Evolutionary conservation across 2,113 vertebrate species (phyloP), one percentile per base, ranked within the genome.

Genomic region (Clarias magur): DNA sequence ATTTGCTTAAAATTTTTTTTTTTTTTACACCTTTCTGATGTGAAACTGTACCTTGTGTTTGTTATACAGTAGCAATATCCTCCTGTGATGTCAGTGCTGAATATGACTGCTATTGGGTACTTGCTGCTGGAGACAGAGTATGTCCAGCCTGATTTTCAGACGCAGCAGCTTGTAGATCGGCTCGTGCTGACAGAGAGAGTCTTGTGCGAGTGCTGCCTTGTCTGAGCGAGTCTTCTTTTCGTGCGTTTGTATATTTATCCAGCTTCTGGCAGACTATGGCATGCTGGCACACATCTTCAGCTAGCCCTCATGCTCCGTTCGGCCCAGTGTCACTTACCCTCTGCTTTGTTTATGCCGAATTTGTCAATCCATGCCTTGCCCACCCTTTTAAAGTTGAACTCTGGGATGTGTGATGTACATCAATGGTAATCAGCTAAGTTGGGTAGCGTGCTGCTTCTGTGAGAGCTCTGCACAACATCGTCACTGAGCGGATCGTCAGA

Each of bases 401-500:
- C 73, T 0, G 60, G 78, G 91, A 92, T 75, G 91, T 91, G 92
- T 95, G 94, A 96, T 94, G 93, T 92, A 92, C 94, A 95, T 93
- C 90, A 89, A 90, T 89, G 91, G 92, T 95, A 95, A 95, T 96
- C 95, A 92, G 90, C 95, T 94, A 95, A 94, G 93, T 95, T 96
- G 93, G 93, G 91, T 92, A 92, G 91, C 92, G 90, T 93, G 92
- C 91, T 93, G 92, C 92, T 93, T 91, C 90, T 92, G 93, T 92
- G 93, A 94, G 92, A 92, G 78, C 88, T 91, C 92, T 87, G 90
- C 89, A 93, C 93, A 94, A 93, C 93, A 93, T 93, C 93, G 91
- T 91, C 91, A 89, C 92, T 93, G 89, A 94, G 93, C 89, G 93
- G 93, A 93, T 90, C 92, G 92, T 92, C 93, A 93, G 92, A 93